Percentiles rank a stretch among this genome's conserved stretches.
phyloP scores from a whole-genome alignment of 1,140 invertebrate genomes.

The Drosophila equinoxialis region DNA sequence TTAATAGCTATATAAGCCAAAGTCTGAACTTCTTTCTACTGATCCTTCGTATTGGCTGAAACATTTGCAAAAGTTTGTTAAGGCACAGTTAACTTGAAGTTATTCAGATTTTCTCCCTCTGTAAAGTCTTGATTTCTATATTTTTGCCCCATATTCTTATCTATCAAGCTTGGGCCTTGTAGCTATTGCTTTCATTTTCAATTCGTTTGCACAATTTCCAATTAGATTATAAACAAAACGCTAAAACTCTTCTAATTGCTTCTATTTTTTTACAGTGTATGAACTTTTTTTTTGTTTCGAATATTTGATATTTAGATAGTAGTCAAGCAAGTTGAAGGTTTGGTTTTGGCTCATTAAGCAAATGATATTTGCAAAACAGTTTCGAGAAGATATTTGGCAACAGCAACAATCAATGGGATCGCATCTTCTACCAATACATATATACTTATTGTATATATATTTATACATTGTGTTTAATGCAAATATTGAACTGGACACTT shows the following conservation, averaged over 20 bases:
- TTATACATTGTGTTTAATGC: not conserved
- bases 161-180: too few species aligned
- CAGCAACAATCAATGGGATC: not conserved
- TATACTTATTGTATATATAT: not conserved
- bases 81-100: too few species aligned
- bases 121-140: too few species aligned
- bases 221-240: not conserved
- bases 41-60: too few species aligned
- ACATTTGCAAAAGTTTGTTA: too few species aligned
- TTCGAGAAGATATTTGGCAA: conserved; percentile 4
- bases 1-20: too few species aligned
- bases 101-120: too few species aligned
- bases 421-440: not conserved
- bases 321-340: conserved; percentile 56
- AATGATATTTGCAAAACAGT: not conserved
- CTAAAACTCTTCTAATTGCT: too few species aligned
- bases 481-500: not conserved
- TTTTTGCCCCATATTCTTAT: too few species aligned
- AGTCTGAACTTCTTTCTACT: too few species aligned
- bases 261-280: not conserved
- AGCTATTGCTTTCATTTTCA: too few species aligned
- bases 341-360: conserved; percentile 4
- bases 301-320: conserved; percentile 2
- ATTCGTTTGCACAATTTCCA: not conserved
- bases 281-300: not conserved